Evolutionary conservation across 2,113 vertebrate species (phyloP), one percentile per base, ranked within the genome.

Genomic region (Hypocryptadius cinnamomeus): DNA sequence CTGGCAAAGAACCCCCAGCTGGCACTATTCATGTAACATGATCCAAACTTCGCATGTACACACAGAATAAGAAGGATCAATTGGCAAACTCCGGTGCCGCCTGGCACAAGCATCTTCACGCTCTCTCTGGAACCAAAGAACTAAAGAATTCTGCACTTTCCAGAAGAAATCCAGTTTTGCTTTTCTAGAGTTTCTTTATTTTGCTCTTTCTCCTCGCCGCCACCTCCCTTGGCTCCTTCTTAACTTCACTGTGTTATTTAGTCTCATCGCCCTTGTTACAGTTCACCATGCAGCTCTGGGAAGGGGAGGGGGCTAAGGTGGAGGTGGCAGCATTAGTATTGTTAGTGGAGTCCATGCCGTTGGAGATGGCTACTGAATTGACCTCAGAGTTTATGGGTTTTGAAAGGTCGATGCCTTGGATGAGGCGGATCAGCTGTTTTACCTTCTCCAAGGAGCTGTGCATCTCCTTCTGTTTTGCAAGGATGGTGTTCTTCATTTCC

Each of bases 381-480:
- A 96, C 97, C 97, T 99, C 98, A 95, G 98, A 98, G 98, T 98
- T 98, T 95, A 98, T 97, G 78, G 98, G 97, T 97, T 98, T 98
- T 97, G 98, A 98, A 97, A 99, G 98, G 92, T 98, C 98, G 94
- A 99, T 99, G 97, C 99, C 98, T 82, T 99, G 99, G 96, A 99
- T 99, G 97, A 99, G 98, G 96, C 98, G 98, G 85, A 99, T 98
- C 97, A 99, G 98, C 97, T 98, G 98, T 95, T 99, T 99, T 79
- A 99, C 99, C 96, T 99, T 99, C 92, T 99, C 99, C 97, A 99
- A 97, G 79, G 99, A 99, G 85, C 98, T 97, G 97, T 99, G 99
- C 99, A 99, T 99, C 95, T 99, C 99, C 95, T 99, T 99, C 97
- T 99, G 99, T 91, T 99, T 98, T 79, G 99, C 98, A 95, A 99